Conservation (phyloP, 1,140 invertebrate genomes). For the Panagrolaimus sp. region DNA sequence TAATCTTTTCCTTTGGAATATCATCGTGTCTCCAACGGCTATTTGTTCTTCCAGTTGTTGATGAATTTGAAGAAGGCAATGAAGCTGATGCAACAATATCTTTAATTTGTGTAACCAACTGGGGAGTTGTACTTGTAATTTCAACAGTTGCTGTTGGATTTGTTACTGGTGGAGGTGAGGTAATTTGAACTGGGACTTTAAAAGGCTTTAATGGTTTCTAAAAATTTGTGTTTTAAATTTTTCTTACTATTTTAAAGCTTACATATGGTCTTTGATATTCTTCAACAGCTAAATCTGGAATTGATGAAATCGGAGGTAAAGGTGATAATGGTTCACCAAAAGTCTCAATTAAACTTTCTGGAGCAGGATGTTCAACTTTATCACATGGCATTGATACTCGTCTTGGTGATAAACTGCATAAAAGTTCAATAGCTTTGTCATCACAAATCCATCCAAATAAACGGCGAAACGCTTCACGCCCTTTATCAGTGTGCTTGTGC, state of each 20-base stretch:
- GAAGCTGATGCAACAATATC: background rate
- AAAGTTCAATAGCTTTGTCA: slow-evolving; percentile 86
- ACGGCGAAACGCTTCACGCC: slow-evolving; percentile 92
- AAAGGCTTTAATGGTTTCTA: slow-evolving; percentile 1
- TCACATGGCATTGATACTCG: slow-evolving; percentile 35
- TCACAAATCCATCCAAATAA: slow-evolving; percentile 99
- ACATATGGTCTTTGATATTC: slow-evolving; percentile 24
- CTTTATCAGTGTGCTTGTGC: slow-evolving; percentile 99
- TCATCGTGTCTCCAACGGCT: slow-evolving; percentile 73
- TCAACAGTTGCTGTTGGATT: background rate
- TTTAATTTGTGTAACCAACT: background rate
- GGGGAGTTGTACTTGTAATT: background rate
- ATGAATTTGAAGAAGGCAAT: background rate
- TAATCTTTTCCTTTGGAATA: slow-evolving; percentile 91
- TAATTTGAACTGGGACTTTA: background rate
- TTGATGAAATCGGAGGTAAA: background rate
- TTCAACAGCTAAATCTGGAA: background rate
- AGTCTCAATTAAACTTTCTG: slow-evolving; percentile 44
- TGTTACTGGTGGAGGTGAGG: background rate
- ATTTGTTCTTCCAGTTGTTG: slow-evolving; percentile 66
- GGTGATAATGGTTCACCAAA: slow-evolving; percentile 20
- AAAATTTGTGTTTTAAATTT: background rate
- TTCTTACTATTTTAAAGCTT: background rate
- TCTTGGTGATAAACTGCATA: slow-evolving; percentile 76
- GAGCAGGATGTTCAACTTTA: slow-evolving; percentile 51